Percentiles rank a stretch among this genome's conserved stretches.
These are phyloP conservation scores for Acanthurus tractus DNA, from an alignment of 2,797 vertebrate genomes.

Conservation along the genomic window DNA sequence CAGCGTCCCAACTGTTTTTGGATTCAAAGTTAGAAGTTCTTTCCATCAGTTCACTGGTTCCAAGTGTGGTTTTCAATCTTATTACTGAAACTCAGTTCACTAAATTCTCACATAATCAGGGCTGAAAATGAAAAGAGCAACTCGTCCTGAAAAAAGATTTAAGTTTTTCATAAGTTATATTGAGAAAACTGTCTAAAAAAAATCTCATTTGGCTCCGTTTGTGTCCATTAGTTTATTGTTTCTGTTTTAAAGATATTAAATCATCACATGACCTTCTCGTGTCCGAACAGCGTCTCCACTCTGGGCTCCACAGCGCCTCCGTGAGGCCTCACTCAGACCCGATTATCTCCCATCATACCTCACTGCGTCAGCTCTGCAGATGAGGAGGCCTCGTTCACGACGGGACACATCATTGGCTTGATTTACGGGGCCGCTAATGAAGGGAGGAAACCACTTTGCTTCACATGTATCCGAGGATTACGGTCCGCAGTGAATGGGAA, in stretches of 20 bases:
- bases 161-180: neutral
- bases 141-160: conserved; percentile 13
- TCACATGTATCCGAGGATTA: conserved; percentile 63
- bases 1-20: no score
- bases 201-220: neutral
- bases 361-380: conserved; percentile 53
- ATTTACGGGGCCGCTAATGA: conserved; percentile 78
- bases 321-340: conserved; percentile 45
- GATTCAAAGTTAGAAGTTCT: no score
- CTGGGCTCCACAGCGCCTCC: conserved; percentile 26
- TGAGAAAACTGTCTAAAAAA: neutral
- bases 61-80: no score
- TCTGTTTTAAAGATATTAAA: neutral
- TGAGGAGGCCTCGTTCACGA: conserved; percentile 54
- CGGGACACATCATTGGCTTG: conserved; percentile 74
- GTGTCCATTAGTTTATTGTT: neutral
- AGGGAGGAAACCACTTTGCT: conserved; percentile 69
- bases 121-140: conserved; percentile 1
- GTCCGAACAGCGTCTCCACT: neutral
- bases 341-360: conserved; percentile 60
- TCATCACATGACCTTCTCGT: neutral
- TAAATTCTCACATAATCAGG: neutral
- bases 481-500: conserved; percentile 71
- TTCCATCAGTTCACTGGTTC: no score
- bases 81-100: neutral